phyloP scores from a whole-genome alignment of 2,888 invertebrate genomes.

The Acleris sparsana region DNA sequence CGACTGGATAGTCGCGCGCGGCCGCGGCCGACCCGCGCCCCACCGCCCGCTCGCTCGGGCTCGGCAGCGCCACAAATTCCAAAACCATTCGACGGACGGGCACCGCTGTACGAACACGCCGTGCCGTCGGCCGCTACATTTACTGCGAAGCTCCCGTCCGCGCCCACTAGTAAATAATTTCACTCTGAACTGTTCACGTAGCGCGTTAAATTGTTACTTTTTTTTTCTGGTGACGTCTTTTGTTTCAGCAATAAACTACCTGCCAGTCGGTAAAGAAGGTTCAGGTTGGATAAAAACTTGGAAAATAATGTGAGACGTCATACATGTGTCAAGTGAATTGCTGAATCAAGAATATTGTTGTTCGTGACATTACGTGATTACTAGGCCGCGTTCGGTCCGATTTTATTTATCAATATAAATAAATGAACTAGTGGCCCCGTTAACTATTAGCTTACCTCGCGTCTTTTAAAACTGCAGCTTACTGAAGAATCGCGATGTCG shows the following conservation, averaged over 20 bases:
- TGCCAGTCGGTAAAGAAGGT: constrained; percentile 39
- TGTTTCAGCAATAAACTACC: constrained; percentile 46
- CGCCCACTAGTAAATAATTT: constrained; percentile 5
- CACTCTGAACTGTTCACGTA: constrained; percentile 26
- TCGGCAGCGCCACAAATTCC: constrained; percentile 39
- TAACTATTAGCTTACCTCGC: no score
- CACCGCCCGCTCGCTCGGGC: constrained; percentile 53
- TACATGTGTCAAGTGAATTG: constrained; percentile 34
- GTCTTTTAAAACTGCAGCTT: no score
- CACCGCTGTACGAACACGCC: constrained; percentile 41
- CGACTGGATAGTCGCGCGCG: constrained; percentile 48
- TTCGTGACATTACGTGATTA: background rate
- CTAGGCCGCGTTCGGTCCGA: no score
- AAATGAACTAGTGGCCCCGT: no score
- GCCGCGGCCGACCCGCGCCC: constrained; percentile 56
- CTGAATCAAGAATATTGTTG: constrained; percentile 10
- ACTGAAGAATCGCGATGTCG: no score
- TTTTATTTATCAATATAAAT: no score
- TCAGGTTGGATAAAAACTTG: constrained; percentile 28
- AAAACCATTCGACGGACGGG: constrained; percentile 52
- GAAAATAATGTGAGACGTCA: constrained; percentile 30
- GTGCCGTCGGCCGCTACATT: constrained; percentile 1
- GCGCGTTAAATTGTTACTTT: constrained; percentile 37
- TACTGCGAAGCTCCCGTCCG: constrained; percentile 5
- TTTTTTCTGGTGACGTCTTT: constrained; percentile 44